Conservation (phyloP, 2,888 invertebrate genomes). For the Nephrotoma appendiculata region DNA sequence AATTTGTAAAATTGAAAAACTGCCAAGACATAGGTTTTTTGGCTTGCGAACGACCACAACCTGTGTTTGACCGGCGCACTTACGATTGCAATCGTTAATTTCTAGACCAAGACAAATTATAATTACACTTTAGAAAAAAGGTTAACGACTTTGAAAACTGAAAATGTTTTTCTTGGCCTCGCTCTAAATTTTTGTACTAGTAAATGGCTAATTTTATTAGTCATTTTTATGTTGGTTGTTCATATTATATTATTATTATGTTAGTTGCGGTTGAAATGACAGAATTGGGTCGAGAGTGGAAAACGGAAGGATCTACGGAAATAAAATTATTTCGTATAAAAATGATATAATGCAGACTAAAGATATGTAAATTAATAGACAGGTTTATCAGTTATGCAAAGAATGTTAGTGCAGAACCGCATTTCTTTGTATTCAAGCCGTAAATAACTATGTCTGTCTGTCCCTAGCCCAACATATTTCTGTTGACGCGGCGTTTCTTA, state of each 20-base stretch:
- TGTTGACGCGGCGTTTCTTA: no score
- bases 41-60: neutral
- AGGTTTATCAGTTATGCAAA: no score
- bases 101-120: neutral
- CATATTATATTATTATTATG: neutral
- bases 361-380: no score
- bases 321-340: no score
- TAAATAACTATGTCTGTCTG: no score
- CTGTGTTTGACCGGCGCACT: neutral
- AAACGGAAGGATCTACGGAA: neutral
- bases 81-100: neutral
- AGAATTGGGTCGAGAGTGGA: neutral
- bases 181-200: neutral
- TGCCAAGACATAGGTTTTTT: neutral
- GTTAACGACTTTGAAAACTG: neutral
- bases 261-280: neutral
- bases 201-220: neutral
- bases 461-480: no score
- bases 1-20: neutral
- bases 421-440: no score
- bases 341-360: no score
- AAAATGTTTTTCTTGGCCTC: neutral
- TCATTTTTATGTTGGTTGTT: neutral
- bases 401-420: no score
- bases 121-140: neutral